Conservation (phyloP, 1,140 invertebrate species). For the Choristoneura fumiferana region DNA sequence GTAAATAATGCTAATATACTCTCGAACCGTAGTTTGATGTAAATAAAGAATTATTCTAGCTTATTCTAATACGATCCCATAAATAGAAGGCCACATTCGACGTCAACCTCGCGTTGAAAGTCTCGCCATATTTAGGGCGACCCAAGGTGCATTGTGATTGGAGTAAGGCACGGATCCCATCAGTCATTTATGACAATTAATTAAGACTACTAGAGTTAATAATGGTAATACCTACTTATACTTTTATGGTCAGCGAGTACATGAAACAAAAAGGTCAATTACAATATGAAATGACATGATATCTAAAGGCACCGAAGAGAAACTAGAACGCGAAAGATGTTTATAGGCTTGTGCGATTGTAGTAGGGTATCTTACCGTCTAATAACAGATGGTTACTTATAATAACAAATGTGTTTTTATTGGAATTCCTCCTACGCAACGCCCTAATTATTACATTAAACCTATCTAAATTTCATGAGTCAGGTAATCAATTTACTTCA, state of each 20-base stretch:
- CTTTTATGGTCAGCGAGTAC: slow-evolving; percentile 60
- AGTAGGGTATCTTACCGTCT: background rate
- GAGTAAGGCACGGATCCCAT: background rate
- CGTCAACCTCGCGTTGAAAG: slow-evolving; percentile 10
- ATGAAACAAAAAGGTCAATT: slow-evolving; percentile 59
- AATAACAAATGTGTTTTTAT: background rate
- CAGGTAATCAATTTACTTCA: slow-evolving; percentile 16
- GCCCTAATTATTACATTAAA: background rate
- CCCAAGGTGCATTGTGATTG: slow-evolving; percentile 11
- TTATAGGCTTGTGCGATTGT: slow-evolving; percentile 8
- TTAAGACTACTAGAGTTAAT: slow-evolving; percentile 10
- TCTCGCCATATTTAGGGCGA: slow-evolving; percentile 27
- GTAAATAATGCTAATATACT: slow-evolving; percentile 32
- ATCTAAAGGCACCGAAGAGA: background rate
- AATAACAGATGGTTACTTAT: background rate
- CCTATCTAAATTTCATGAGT: slow-evolving; percentile 13
- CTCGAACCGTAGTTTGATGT: slow-evolving; percentile 28
- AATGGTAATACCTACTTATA: slow-evolving; percentile 60
- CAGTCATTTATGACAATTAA: slow-evolving; percentile 14
- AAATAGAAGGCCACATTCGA: slow-evolving; percentile 28
- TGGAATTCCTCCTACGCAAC: background rate
- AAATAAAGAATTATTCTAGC: slow-evolving; percentile 36
- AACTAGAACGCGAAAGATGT: background rate
- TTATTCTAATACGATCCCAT: slow-evolving; percentile 34
- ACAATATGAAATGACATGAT: slow-evolving; percentile 12